Percentiles rank a stretch among this genome's conserved stretches.
These are phyloP conservation scores for Microtus richardsoni DNA, from an alignment of 2,113 vertebrate species.

Conservation along the genomic window DNA sequence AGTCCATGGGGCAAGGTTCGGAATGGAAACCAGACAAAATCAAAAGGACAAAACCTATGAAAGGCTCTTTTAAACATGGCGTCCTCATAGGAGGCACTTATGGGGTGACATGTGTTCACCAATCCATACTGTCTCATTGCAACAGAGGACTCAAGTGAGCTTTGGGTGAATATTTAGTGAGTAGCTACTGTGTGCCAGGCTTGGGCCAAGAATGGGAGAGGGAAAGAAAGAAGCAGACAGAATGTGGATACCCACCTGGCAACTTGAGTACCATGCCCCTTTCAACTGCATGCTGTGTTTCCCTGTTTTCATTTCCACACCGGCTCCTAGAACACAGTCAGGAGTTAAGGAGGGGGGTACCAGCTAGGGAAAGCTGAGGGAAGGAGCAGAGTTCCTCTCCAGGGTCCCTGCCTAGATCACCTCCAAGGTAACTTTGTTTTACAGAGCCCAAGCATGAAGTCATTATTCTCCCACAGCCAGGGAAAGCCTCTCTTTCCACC, in stretches of 20 bases:
- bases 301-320: conserved; percentile 45
- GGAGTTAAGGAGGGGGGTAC: conserved; percentile 28
- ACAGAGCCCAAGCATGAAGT: conserved; percentile 18
- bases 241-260: neutral
- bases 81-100: neutral
- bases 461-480: conserved; percentile 19
- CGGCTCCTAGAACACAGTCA: conserved; percentile 55
- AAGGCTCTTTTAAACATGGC: neutral
- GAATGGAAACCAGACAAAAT: neutral
- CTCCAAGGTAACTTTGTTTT: conserved; percentile 20
- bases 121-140: neutral
- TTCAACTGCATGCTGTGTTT: conserved; percentile 24
- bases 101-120: neutral
- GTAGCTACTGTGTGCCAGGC: neutral
- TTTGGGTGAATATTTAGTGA: neutral
- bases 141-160: neutral
- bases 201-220: neutral
- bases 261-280: neutral
- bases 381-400: neutral
- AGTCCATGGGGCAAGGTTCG: neutral
- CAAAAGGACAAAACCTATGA: neutral
- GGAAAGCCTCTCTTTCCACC: neutral
- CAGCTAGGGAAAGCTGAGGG: neutral
- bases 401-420: neutral
- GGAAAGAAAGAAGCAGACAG: neutral